Evolutionary conservation across 2,113 vertebrate species (phyloP).

Genomic region (Gorsachius goisagi): DNA sequence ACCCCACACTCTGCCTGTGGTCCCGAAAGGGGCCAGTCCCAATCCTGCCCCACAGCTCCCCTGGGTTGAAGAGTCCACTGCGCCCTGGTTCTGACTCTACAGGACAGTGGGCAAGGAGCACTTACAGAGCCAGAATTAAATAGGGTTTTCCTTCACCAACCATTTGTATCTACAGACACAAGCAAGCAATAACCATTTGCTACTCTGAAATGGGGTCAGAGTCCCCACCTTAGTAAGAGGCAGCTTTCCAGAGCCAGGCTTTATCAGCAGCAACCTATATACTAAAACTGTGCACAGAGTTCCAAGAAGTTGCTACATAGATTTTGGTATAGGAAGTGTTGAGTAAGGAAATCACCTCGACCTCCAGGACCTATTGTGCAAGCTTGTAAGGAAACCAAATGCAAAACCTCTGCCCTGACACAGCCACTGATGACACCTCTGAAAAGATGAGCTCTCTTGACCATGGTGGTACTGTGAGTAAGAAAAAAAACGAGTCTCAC

Average conservation of each 20-base stretch:
- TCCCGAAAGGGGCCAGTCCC: no score
- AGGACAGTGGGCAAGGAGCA: neutral
- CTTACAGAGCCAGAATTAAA: neutral
- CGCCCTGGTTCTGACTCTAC: neutral
- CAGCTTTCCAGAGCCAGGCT: neutral
- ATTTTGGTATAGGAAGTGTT: neutral
- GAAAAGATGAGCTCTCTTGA: neutral
- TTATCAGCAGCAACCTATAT: neutral
- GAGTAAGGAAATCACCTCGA: neutral
- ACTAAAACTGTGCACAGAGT: neutral
- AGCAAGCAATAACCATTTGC: neutral
- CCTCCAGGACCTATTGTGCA: neutral
- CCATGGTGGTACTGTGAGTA: no score
- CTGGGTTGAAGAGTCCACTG: accelerated
- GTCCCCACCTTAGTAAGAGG: neutral
- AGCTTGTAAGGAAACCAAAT: neutral
- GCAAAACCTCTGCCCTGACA: neutral
- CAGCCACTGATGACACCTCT: neutral
- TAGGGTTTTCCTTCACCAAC: neutral
- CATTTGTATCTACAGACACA: neutral
- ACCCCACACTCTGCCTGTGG: neutral
- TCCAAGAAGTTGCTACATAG: neutral
- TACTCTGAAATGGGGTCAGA: neutral
- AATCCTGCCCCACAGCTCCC: neutral
- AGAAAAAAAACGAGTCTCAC: neutral